Evolutionary conservation across 1,140 invertebrate genomes (phyloP), one percentile per base, ranked within the genome.

Genomic region (Bombus haemorrhoidalis): DNA sequence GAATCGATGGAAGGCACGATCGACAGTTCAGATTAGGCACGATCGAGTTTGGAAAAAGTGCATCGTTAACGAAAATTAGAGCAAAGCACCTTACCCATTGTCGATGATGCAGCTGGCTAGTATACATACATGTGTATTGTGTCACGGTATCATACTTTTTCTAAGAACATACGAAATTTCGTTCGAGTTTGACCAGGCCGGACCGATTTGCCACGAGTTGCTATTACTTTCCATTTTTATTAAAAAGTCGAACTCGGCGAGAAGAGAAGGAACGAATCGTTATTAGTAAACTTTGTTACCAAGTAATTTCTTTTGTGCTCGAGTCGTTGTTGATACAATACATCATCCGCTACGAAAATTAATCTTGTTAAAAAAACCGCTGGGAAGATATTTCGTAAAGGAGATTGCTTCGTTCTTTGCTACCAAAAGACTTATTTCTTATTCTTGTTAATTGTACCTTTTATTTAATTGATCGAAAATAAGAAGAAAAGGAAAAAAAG

Each of bases 11-110:
- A 62, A 57, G n/a, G 22, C 32, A 76, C 81, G 81, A 83, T 78
- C 76, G 57, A 43, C 79, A 37, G 68, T 81, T 32, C 68, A 72
- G 79, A 81, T 84, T 84, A 84, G 53, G 83, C 83, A 84, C 83
- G 83, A 79, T 72, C 76, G 83, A 22, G 76, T 39, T 72, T 59
- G 39, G 13, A 25, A 80, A 37, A 71, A 37, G 22, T 47, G 66
- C 39, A 39, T 62, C 68, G 83, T 80, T 79, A 59, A 80, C 39
- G 66, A 59, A 80, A 84, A 80, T 80, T 68, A 62, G 83, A 47
- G 22, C 68, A 5, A 28, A 12, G 25, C 37, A 9, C 53, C 25
- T 32, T 25, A 39, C 1, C 34, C 22, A 37, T 68, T 10, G n/a
- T 68, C 32, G 12, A 53, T 22, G 47, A 53, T 62, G 28, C 28